These are phyloP conservation scores for Heliothis virescens DNA, from an alignment of 1,140 invertebrate species.

Conservation along the genomic window DNA sequence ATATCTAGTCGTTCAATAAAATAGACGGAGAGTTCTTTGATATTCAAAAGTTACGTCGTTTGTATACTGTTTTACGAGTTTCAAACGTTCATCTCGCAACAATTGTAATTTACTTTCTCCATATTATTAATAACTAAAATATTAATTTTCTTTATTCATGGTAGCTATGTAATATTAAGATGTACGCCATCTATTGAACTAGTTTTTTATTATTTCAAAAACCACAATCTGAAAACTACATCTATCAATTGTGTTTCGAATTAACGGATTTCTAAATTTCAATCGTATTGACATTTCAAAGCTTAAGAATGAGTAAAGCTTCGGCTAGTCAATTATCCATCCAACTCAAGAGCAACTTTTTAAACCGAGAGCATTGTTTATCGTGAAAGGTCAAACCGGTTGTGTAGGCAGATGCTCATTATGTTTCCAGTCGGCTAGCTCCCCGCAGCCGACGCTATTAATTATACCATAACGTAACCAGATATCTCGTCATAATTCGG, in stretches of 20 bases:
- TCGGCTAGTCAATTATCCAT: slow-evolving; percentile 34
- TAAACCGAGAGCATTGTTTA: slow-evolving; percentile 44
- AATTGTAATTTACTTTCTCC: slow-evolving; percentile 46
- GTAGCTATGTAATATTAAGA: slow-evolving; percentile 48
- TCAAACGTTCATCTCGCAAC: slow-evolving; percentile 12
- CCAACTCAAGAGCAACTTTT: slow-evolving; percentile 39
- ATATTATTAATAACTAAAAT: slow-evolving; percentile 46
- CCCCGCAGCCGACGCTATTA: slow-evolving; percentile 53
- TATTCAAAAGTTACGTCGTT: background rate
- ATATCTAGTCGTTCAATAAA: no score
- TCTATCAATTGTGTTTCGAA: slow-evolving; percentile 45
- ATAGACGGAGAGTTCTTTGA: background rate
- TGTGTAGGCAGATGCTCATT: slow-evolving; percentile 62
- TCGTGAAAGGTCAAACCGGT: slow-evolving; percentile 45
- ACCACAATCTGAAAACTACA: slow-evolving; percentile 53
- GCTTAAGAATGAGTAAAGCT: slow-evolving; percentile 22
- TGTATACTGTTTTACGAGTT: slow-evolving; percentile 12
- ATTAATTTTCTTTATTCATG: slow-evolving; percentile 42
- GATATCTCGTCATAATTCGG: slow-evolving; percentile 64
- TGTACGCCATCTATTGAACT: slow-evolving; percentile 46
- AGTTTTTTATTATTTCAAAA: slow-evolving; percentile 59
- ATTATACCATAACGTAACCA: slow-evolving; percentile 65
- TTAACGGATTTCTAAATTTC: slow-evolving; percentile 1
- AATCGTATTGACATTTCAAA: slow-evolving; percentile 35
- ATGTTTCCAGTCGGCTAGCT: slow-evolving; percentile 61